These are phyloP conservation scores for Phaedon cochleariae DNA, from an alignment of 2,888 invertebrate species.

Conservation along the genomic window DNA sequence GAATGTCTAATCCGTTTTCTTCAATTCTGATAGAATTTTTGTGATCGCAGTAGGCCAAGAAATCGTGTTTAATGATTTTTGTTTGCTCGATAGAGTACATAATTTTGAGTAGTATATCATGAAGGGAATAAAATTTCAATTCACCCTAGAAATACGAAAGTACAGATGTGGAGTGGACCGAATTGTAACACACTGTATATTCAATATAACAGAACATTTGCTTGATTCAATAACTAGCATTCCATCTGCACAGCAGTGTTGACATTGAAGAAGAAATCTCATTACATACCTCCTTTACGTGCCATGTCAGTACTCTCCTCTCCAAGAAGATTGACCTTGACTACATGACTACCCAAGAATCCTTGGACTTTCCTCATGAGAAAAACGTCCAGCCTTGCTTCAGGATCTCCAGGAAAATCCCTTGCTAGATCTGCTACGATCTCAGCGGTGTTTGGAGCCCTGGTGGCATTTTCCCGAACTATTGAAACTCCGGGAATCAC, in stretches of 20 bases:
- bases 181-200: too few species aligned
- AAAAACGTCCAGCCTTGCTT: slow-evolving; percentile 76
- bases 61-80: too few species aligned
- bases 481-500: slow-evolving; percentile 76
- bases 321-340: slow-evolving; percentile 69
- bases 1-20: too few species aligned
- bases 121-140: too few species aligned
- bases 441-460: slow-evolving; percentile 66
- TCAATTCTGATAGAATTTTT: too few species aligned
- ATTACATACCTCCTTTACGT: slow-evolving; percentile 1
- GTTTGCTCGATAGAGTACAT: too few species aligned
- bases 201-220: too few species aligned
- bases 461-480: slow-evolving; percentile 66
- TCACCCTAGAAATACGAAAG: too few species aligned
- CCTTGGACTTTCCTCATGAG: slow-evolving; percentile 72
- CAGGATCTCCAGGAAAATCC: slow-evolving; percentile 75
- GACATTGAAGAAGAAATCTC: background rate
- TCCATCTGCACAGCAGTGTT: background rate
- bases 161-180: too few species aligned
- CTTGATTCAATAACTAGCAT: too few species aligned
- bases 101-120: too few species aligned
- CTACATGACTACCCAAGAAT: slow-evolving; percentile 74
- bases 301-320: background rate
- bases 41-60: too few species aligned
- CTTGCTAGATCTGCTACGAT: slow-evolving; percentile 76